A percentile compares a stretch with the other conserved stretches of the same genome.
Evolutionary conservation across 1,140 invertebrate species (phyloP).

Genomic region (Drosophila bifasciata): DNA sequence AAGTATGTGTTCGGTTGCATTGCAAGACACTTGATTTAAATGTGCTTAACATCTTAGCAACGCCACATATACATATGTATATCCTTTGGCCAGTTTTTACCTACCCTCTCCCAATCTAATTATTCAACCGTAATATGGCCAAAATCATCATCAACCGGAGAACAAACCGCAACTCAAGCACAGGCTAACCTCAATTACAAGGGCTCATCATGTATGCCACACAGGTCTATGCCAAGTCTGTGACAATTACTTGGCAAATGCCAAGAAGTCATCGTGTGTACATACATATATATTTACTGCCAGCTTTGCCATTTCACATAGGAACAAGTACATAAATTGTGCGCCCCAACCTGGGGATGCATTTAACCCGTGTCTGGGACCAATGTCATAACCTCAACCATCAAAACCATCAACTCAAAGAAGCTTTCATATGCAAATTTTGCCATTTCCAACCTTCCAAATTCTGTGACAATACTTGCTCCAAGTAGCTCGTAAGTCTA

Average conservation of each 20-base stretch:
- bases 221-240: constrained; percentile 24
- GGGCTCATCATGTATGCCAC: constrained; percentile 56
- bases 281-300: constrained; percentile 25
- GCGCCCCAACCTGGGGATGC: constrained; percentile 54
- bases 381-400: constrained; percentile 14
- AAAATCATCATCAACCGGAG: constrained; percentile 18
- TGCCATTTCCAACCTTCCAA: constrained; percentile 45
- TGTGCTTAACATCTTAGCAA: too few relatives aligned
- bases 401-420: background rate
- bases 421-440: constrained; percentile 58
- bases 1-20: too few relatives aligned
- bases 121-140: constrained; percentile 9
- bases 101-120: constrained; percentile 23
- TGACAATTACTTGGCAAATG: constrained; percentile 40
- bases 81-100: too few relatives aligned
- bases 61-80: too few relatives aligned
- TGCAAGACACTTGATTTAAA: background rate
- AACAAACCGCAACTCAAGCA: constrained; percentile 22
- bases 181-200: constrained; percentile 51
- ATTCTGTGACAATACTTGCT: constrained; percentile 25
- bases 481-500: constrained; percentile 33
- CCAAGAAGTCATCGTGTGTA: constrained; percentile 36
- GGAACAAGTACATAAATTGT: constrained; percentile 50
- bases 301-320: constrained; percentile 25
- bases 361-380: constrained; percentile 52